Evolutionary conservation across 2,113 vertebrate genomes (phyloP).

Genomic region (Psittacara wagleri): DNA sequence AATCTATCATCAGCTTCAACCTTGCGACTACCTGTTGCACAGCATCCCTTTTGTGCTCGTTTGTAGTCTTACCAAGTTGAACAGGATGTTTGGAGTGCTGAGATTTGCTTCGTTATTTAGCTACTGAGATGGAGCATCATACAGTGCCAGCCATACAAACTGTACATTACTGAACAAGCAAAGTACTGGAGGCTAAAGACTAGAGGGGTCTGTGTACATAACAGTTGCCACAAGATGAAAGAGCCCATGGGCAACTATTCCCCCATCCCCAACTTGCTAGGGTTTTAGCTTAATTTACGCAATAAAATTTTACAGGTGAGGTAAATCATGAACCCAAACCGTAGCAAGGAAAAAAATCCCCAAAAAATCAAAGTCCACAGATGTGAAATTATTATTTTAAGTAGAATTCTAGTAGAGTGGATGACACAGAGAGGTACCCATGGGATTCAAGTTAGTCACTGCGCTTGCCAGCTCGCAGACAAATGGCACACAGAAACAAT

Average conservation of each 20-base stretch:
- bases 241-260: not conserved
- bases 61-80: not conserved
- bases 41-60: not conserved
- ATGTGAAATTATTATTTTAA: not conserved
- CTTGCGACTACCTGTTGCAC: not conserved
- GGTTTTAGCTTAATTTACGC: not conserved
- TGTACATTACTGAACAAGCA: not conserved
- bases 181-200: not conserved
- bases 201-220: not conserved
- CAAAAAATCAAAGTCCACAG: not conserved
- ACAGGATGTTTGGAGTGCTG: fast-evolving
- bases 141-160: not conserved
- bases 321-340: not conserved
- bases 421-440: not conserved
- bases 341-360: not conserved
- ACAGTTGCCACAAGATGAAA: not conserved
- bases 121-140: not conserved
- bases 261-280: not conserved
- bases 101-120: not conserved
- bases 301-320: not conserved
- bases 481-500: not conserved
- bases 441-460: not conserved
- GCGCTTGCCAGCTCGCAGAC: not conserved
- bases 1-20: not conserved
- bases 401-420: not conserved